These are phyloP conservation scores for Microcebus tavaratra DNA, from an alignment of 2,113 vertebrate species.

Conservation along the genomic window DNA sequence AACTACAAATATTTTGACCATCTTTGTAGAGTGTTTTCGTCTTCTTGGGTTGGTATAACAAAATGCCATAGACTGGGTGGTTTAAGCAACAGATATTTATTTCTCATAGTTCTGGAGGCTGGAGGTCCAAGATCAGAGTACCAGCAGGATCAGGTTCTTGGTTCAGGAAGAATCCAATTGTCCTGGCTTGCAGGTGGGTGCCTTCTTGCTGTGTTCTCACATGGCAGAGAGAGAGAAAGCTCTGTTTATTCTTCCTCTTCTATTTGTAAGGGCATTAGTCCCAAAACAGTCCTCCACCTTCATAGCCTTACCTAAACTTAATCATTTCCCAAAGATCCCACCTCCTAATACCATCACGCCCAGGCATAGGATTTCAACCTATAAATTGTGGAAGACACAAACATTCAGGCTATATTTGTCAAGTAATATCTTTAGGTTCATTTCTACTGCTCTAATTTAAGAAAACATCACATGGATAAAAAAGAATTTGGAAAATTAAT, in stretches of 20 bases:
- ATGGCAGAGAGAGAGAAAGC: background rate
- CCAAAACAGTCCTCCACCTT: fast-evolving
- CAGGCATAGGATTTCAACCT: fast-evolving
- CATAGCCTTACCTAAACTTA: background rate
- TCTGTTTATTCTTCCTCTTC: background rate
- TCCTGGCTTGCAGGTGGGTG: background rate
- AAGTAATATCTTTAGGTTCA: background rate
- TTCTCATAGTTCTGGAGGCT: background rate
- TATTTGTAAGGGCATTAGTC: background rate
- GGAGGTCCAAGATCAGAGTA: background rate
- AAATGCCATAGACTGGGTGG: too few relatives aligned
- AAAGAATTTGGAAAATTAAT: background rate
- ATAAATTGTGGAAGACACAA: background rate
- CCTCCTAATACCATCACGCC: background rate
- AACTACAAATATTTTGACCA: background rate
- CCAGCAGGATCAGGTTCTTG: too few relatives aligned
- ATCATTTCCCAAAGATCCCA: background rate
- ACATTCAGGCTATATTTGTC: background rate
- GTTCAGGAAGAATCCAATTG: background rate
- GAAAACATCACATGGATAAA: background rate
- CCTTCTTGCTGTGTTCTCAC: background rate
- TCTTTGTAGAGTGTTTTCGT: background rate
- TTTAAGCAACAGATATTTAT: background rate
- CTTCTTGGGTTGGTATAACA: background rate
- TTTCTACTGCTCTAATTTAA: background rate